Evolutionary conservation across 2,888 invertebrate species (phyloP).

Genomic region (Drosophila pullipes): DNA sequence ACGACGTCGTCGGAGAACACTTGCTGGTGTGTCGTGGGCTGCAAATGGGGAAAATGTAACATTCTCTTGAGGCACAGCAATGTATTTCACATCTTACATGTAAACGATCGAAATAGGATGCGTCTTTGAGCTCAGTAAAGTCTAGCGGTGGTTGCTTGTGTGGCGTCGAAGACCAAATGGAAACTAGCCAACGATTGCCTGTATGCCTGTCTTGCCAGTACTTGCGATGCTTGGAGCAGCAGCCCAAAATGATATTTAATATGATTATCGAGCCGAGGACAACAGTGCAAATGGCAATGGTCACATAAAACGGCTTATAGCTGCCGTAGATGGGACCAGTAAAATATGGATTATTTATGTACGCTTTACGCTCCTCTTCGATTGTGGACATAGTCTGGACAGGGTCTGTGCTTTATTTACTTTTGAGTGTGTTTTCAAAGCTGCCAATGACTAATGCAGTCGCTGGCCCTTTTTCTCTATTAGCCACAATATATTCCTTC

Average conservation of each 20-base stretch:
- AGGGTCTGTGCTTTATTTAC: slow-evolving; percentile 18
- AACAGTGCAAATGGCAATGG: slow-evolving; percentile 91
- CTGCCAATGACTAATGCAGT: slow-evolving; percentile 41
- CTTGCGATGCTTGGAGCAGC: slow-evolving; percentile 91
- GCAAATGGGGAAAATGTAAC: slow-evolving; percentile 4
- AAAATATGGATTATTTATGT: slow-evolving; percentile 88
- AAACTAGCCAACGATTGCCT: slow-evolving; percentile 94
- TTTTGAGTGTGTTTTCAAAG: slow-evolving; percentile 40
- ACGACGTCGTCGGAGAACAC: slow-evolving; percentile 81
- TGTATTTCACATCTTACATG: slow-evolving; percentile 66
- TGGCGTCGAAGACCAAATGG: slow-evolving; percentile 93
- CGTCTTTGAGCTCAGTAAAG: slow-evolving; percentile 90
- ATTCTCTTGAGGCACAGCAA: neutral
- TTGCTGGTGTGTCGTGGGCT: slow-evolving; percentile 77
- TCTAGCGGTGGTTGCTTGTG: slow-evolving; percentile 93
- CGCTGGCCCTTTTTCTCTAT: slow-evolving; percentile 37
- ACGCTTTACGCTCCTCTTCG: slow-evolving; percentile 88
- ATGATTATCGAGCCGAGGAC: slow-evolving; percentile 90
- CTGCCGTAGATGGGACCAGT: slow-evolving; percentile 88
- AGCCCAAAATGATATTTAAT: slow-evolving; percentile 92
- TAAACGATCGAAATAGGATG: slow-evolving; percentile 84
- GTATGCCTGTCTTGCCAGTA: slow-evolving; percentile 93
- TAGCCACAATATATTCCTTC: slow-evolving; percentile 31
- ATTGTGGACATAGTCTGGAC: slow-evolving; percentile 87
- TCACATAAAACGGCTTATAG: slow-evolving; percentile 94